phyloP scores from a whole-genome alignment of 1,140 invertebrate species.

The Eulimnadia texana region DNA sequence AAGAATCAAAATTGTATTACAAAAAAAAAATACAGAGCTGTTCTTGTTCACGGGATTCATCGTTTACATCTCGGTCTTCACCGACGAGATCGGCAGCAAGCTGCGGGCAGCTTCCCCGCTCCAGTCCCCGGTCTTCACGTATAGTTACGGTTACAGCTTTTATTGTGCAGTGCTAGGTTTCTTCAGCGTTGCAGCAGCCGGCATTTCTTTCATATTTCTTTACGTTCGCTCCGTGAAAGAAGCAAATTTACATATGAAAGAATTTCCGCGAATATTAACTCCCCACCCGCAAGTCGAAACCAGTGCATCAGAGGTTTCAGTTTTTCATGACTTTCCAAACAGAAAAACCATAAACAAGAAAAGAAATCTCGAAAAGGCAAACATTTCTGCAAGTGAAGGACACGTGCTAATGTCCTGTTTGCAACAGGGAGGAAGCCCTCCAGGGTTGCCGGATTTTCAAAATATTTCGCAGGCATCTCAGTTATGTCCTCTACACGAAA shows the following conservation, averaged over 20 bases:
- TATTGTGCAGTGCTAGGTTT: slow-evolving; percentile 69
- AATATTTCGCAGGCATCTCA: not conserved
- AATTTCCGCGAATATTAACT: not conserved
- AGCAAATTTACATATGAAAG: not conserved
- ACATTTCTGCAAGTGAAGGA: too few relatives aligned
- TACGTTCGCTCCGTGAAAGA: slow-evolving; percentile 45
- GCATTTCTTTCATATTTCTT: slow-evolving; percentile 68
- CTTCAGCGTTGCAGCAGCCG: slow-evolving; percentile 63
- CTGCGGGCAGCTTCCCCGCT: slow-evolving; percentile 56
- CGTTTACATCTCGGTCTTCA: slow-evolving; percentile 83
- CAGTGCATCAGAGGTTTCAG: too few relatives aligned
- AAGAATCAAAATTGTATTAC: not conserved
- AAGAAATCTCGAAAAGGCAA: too few relatives aligned
- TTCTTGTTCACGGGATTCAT: slow-evolving; percentile 76
- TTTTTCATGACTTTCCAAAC: too few relatives aligned
- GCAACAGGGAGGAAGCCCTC: too few relatives aligned
- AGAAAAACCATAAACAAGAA: too few relatives aligned
- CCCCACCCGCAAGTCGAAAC: too few relatives aligned
- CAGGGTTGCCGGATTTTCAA: not conserved
- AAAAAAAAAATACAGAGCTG: slow-evolving; percentile 44
- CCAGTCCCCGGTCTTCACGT: slow-evolving; percentile 62
- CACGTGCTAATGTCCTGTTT: not conserved
- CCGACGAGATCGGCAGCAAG: slow-evolving; percentile 74
- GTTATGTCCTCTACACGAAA: not conserved
- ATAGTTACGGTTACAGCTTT: slow-evolving; percentile 69